Evolutionary conservation across 2,888 invertebrate genomes (phyloP).

Genomic region (Pediacus dermestoides): DNA sequence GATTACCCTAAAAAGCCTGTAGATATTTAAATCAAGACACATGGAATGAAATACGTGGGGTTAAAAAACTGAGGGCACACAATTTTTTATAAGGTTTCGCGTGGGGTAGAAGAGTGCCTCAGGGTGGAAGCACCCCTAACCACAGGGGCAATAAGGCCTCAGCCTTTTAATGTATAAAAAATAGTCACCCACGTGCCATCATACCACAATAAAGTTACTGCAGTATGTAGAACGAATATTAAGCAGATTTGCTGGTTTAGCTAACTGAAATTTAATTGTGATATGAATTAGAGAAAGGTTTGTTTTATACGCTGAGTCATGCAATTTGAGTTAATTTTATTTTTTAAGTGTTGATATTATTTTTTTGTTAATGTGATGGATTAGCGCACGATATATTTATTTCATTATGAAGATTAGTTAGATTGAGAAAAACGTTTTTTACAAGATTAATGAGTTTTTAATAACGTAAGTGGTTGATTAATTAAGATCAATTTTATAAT

Average conservation of each 20-base stretch:
- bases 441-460: constrained; percentile 9
- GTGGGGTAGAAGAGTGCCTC: constrained; percentile 32
- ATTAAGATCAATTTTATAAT: too few species aligned
- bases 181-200: constrained; percentile 10
- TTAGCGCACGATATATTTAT: constrained; percentile 33
- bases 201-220: constrained; percentile 7
- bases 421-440: neutral
- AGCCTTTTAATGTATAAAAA: constrained; percentile 9
- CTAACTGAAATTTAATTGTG: too few species aligned
- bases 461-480: constrained; percentile 3
- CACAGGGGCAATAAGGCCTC: neutral
- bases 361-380: constrained; percentile 32
- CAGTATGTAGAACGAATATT: too few species aligned
- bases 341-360: constrained; percentile 1
- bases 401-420: constrained; percentile 38
- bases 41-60: constrained; percentile 37
- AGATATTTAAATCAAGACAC: constrained; percentile 36
- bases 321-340: constrained; percentile 1
- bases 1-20: constrained; percentile 25
- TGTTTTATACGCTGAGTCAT: too few species aligned
- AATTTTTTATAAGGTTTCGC: constrained; percentile 31
- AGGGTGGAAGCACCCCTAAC: constrained; percentile 25
- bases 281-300: too few species aligned
- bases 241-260: too few species aligned
- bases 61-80: constrained; percentile 31